Conservation (phyloP, 2,113 vertebrate species). For the Coracopsis vasa region DNA sequence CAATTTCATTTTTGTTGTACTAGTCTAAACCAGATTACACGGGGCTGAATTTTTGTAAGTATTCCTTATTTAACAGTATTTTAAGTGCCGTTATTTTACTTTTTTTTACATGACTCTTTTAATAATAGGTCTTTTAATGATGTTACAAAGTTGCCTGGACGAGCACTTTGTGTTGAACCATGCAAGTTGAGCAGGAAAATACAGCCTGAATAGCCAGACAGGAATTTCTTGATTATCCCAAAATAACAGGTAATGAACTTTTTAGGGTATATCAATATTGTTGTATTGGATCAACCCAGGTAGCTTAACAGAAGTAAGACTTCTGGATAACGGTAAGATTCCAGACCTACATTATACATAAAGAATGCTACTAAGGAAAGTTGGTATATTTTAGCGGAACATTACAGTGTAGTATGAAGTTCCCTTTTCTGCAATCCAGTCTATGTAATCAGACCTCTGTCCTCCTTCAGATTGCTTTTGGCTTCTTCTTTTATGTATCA, state of each 20-base stretch:
- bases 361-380: constrained; percentile 45
- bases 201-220: neutral
- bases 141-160: neutral
- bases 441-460: constrained; percentile 42
- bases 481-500: constrained; percentile 43
- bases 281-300: neutral
- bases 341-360: constrained; percentile 12
- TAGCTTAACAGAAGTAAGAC: neutral
- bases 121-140: neutral
- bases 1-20: constrained; percentile 15
- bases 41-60: neutral
- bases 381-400: constrained; percentile 54
- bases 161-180: neutral
- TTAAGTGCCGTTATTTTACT: neutral
- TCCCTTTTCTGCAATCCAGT: neutral
- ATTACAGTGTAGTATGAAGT: neutral
- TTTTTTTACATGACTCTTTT: neutral
- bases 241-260: neutral
- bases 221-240: neutral
- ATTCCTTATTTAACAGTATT: neutral
- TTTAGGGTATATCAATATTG: neutral
- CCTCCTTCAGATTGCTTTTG: constrained; percentile 32
- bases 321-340: neutral
- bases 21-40: neutral
- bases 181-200: neutral